These are phyloP conservation scores for Micromussa lordhowensis DNA, from an alignment of 92 coral and sea anemone species.

Conservation along the genomic window DNA sequence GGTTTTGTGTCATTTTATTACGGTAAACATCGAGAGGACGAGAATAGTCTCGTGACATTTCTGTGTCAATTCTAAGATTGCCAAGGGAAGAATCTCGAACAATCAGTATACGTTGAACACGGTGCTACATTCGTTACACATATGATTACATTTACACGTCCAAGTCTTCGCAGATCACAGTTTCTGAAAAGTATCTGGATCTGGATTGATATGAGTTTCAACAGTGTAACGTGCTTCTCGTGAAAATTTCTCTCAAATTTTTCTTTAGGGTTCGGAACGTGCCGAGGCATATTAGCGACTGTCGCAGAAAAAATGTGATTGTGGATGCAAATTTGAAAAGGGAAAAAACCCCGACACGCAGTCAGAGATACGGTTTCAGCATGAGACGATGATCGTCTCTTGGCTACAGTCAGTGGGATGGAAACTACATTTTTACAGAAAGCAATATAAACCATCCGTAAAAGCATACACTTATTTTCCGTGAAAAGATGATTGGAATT, in stretches of 20 bases:
- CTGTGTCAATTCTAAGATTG: not conserved
- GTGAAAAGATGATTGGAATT: too few relatives aligned
- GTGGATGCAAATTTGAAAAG: not conserved
- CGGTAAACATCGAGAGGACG: not conserved
- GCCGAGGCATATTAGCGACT: not conserved
- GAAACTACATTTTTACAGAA: not conserved
- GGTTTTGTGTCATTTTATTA: not conserved
- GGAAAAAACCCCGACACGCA: not conserved
- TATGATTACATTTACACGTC: not conserved
- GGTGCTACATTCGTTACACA: not conserved
- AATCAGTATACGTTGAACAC: not conserved
- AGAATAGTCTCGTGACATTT: not conserved
- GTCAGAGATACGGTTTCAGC: not conserved
- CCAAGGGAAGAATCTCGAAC: not conserved
- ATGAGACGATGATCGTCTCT: not conserved
- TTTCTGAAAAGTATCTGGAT: too few relatives aligned
- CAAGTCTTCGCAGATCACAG: not conserved
- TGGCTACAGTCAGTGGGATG: not conserved
- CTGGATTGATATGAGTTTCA: not conserved
- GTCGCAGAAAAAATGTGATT: not conserved
- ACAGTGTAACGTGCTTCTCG: not conserved
- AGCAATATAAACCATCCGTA: too few relatives aligned
- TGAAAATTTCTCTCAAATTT: not conserved
- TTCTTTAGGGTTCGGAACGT: not conserved
- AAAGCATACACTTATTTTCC: too few relatives aligned